phyloP scores from a whole-genome alignment of 2,888 invertebrate genomes.

The Alloplasta piceator region DNA sequence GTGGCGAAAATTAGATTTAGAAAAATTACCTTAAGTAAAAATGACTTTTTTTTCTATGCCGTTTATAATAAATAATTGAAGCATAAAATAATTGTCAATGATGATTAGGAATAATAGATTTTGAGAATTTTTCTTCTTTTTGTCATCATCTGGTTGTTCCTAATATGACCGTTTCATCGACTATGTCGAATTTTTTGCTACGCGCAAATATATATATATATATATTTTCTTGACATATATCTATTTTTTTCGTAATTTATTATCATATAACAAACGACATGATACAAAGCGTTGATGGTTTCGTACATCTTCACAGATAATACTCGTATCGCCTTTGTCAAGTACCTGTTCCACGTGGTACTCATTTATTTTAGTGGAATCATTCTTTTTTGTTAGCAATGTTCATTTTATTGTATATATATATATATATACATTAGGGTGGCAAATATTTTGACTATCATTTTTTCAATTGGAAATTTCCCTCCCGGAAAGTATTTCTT shows the following conservation, averaged over 20 bases:
- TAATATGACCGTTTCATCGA: not conserved
- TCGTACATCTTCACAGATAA: slow-evolving; percentile 52
- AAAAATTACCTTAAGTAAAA: too few species aligned
- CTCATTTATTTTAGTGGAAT: slow-evolving; percentile 47
- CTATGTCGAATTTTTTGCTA: slow-evolving; percentile 11
- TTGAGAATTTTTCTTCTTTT: not conserved
- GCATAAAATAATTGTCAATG: too few species aligned
- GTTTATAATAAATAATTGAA: too few species aligned
- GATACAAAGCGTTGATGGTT: slow-evolving; percentile 60
- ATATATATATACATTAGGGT: slow-evolving; percentile 34
- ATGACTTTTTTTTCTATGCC: too few species aligned
- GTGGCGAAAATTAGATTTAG: too few species aligned
- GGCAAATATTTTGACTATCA: too few species aligned
- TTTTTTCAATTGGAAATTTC: too few species aligned
- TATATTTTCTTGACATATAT: slow-evolving; percentile 28
- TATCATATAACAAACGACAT: slow-evolving; percentile 53
- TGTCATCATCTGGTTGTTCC: too few species aligned
- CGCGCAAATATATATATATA: slow-evolving; percentile 2
- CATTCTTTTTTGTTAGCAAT: slow-evolving; percentile 15
- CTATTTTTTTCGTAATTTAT: slow-evolving; percentile 55
- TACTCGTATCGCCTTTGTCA: slow-evolving; percentile 53
- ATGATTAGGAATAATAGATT: too few species aligned
- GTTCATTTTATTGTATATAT: slow-evolving; percentile 35
- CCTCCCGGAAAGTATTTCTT: too few species aligned
- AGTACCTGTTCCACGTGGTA: slow-evolving; percentile 49